Percentiles rank a stretch among this genome's conserved stretches.
These are phyloP conservation scores for Archilochus colubris DNA, from an alignment of 2,113 vertebrate genomes.

Conservation along the genomic window DNA sequence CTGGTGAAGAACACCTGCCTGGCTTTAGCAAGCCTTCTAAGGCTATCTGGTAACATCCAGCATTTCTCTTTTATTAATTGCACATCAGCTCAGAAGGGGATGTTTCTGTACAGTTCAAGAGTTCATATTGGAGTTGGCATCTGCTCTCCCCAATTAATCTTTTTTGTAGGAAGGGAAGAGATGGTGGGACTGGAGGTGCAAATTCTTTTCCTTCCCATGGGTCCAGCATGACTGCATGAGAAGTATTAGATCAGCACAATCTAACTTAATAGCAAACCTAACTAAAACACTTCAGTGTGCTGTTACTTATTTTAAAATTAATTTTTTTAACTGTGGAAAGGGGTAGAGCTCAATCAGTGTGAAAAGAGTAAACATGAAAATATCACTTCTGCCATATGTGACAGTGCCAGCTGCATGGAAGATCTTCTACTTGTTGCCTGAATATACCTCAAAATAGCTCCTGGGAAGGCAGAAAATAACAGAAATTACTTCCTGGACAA, in stretches of 20 bases:
- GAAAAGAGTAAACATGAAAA: not conserved
- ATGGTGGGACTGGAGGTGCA: not conserved
- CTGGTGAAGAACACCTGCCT: constrained; percentile 70
- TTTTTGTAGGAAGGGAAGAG: not conserved
- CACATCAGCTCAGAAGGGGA: not conserved
- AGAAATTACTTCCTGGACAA: not conserved
- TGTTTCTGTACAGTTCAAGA: not conserved
- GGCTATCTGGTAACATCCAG: constrained; percentile 72
- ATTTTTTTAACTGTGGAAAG: not conserved
- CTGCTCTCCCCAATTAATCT: not conserved
- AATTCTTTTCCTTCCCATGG: not conserved
- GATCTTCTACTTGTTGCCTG: not conserved
- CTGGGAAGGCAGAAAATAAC: not conserved
- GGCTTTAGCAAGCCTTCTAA: constrained; percentile 72
- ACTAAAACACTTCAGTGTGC: not conserved
- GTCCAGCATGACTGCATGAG: not conserved
- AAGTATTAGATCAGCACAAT: not conserved
- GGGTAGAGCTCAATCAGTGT: not conserved
- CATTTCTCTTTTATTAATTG: not conserved
- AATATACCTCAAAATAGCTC: not conserved
- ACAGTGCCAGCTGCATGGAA: not conserved
- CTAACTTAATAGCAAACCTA: not conserved
- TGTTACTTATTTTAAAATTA: not conserved
- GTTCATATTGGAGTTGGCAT: not conserved
- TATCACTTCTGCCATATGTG: not conserved